Percentiles rank a stretch among this genome's conserved stretches.
Evolutionary conservation across 53 echinoderm and acorn worm genomes (phyloP).

Genomic region (Hippasteria phrygiana): DNA sequence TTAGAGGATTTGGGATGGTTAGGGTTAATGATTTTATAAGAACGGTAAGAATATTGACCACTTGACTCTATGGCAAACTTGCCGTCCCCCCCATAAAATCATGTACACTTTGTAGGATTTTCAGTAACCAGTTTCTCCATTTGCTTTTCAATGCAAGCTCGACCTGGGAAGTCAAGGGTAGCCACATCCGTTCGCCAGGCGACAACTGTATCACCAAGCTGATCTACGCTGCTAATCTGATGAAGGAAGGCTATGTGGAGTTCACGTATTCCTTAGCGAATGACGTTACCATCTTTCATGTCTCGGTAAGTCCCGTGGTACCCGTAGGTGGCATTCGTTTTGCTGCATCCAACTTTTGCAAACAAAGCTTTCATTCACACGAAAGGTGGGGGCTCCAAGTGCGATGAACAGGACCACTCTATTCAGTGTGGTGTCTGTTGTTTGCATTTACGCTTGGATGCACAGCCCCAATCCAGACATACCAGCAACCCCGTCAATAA

Average conservation of each 20-base stretch:
- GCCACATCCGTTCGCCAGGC: constrained; percentile 82
- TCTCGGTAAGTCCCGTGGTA: constrained; percentile 68
- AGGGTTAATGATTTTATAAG: too few species aligned
- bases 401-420: too few species aligned
- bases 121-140: not conserved
- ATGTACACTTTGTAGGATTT: not conserved
- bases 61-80: not conserved
- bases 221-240: constrained; percentile 86
- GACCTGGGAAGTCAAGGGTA: constrained; percentile 72
- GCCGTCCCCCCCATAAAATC: not conserved
- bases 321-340: too few species aligned
- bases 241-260: constrained; percentile 87
- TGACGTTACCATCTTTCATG: constrained; percentile 81
- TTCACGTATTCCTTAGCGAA: constrained; percentile 87
- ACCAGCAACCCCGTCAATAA: too few species aligned
- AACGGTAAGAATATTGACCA: too few species aligned
- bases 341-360: too few species aligned
- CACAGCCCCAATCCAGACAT: too few species aligned
- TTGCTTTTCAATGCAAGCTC: constrained; percentile 56
- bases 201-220: constrained; percentile 80
- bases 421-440: too few species aligned
- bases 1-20: too few species aligned
- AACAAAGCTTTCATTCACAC: too few species aligned
- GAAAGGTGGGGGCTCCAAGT: too few species aligned
- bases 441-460: too few species aligned